phyloP scores from a whole-genome alignment of 2,797 vertebrate species.

The Lutjanus argentimaculatus region DNA sequence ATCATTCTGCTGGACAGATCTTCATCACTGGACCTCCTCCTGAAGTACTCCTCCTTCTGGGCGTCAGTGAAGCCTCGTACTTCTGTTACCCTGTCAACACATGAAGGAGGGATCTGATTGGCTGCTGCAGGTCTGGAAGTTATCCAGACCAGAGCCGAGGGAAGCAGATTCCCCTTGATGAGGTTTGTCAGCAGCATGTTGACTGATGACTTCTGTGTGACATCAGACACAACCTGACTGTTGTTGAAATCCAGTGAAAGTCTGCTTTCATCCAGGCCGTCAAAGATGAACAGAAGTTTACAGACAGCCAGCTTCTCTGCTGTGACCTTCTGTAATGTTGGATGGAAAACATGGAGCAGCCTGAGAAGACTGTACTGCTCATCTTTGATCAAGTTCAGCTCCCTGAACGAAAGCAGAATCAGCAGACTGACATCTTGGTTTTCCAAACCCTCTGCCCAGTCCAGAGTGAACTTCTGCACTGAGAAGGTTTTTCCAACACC shows the following conservation, averaged over 20 bases:
- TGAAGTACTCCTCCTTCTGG: too few species aligned
- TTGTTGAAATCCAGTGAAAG: conserved; percentile 6
- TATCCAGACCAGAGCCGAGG: too few species aligned
- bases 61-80: too few species aligned
- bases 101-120: too few species aligned
- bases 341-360: conserved; percentile 8
- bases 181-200: too few species aligned
- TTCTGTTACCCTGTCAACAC: too few species aligned
- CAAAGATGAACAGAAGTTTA: conserved; percentile 6
- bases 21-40: too few species aligned
- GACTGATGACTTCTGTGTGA: too few species aligned
- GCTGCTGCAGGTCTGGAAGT: too few species aligned
- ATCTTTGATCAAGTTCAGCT: neutral
- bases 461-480: conserved; percentile 19
- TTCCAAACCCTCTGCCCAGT: conserved; percentile 6
- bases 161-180: too few species aligned
- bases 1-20: too few species aligned
- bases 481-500: conserved; percentile 13
- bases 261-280: conserved; percentile 18
- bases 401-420: neutral
- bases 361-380: neutral
- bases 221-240: too few species aligned
- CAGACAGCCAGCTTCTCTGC: conserved; percentile 4
- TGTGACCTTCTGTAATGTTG: conserved; percentile 14
- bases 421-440: conserved; percentile 2